Conservation (phyloP, 2,797 vertebrate genomes). For the Arctocebus calabarensis region DNA sequence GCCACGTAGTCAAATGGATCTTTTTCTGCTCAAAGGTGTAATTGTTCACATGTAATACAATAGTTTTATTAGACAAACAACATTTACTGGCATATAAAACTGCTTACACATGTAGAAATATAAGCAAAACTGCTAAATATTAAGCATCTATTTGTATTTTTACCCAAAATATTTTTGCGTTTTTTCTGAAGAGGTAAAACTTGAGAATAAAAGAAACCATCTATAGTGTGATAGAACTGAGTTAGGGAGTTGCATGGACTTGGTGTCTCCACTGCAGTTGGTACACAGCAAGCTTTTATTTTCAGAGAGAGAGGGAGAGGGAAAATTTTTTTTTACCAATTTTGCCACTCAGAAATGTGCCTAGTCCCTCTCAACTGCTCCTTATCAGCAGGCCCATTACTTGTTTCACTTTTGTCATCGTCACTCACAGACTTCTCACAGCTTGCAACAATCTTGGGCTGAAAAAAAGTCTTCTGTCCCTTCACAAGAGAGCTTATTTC, state of each 20-base stretch:
- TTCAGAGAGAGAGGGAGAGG: neutral
- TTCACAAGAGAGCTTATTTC: constrained; percentile 52
- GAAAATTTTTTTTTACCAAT: neutral
- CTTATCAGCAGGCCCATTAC: neutral
- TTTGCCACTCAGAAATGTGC: neutral
- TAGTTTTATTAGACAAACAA: neutral
- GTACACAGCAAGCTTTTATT: neutral
- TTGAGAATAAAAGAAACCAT: neutral
- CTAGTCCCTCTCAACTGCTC: neutral
- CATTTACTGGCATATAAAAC: neutral
- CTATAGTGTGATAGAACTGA: neutral
- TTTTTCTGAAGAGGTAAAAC: constrained; percentile 28
- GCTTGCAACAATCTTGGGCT: neutral
- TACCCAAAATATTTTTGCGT: neutral
- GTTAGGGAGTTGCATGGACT: rapidly evolving
- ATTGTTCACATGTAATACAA: neutral
- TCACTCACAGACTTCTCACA: neutral
- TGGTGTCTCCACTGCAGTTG: neutral
- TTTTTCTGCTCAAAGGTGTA: constrained; percentile 16
- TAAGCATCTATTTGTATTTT: neutral
- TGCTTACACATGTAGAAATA: neutral
- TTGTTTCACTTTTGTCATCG: neutral
- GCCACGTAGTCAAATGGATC: neutral
- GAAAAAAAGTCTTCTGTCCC: neutral
- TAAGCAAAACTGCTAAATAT: neutral